Percentiles rank a stretch among this genome's conserved stretches.
Conservation (phyloP, 2,888 invertebrate species). For the Philaethria dido region DNA sequence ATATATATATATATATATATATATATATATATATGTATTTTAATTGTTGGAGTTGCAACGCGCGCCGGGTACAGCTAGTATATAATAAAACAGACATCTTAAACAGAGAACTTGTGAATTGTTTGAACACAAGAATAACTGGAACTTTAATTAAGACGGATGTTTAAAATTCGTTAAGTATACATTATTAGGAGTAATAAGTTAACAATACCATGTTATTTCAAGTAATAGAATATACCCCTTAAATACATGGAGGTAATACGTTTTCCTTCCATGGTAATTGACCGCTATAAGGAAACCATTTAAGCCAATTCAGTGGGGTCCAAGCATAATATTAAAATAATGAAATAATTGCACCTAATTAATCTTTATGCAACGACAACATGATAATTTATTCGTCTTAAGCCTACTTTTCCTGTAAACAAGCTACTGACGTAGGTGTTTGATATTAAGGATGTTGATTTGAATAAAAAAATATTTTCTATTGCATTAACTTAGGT, state of each 20-base stretch:
- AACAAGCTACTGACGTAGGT: constrained; percentile 16
- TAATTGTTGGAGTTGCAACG: no score
- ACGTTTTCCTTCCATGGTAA: constrained; percentile 16
- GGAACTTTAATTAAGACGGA: not conserved
- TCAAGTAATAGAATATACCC: constrained; percentile 2
- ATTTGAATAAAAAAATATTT: not conserved
- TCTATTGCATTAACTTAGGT: no score
- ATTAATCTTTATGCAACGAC: constrained; percentile 37
- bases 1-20: no score
- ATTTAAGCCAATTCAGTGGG: constrained; percentile 22
- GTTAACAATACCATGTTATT: not conserved
- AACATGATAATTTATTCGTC: constrained; percentile 33
- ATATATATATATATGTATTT: no score
- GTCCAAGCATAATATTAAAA: constrained; percentile 28
- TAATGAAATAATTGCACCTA: constrained; percentile 33
- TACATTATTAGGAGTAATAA: not conserved
- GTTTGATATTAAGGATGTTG: not conserved
- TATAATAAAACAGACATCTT: no score
- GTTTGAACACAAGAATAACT: not conserved
- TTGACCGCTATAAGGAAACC: constrained; percentile 26
- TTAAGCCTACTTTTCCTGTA: constrained; percentile 32
- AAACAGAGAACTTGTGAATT: no score
- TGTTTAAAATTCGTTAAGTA: not conserved
- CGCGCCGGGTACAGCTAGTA: no score
- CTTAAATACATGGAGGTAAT: not conserved